Evolutionary conservation across 2,888 invertebrate genomes (phyloP), one percentile per base, ranked within the genome.

Genomic region (Yponomeuta evonymella): DNA sequence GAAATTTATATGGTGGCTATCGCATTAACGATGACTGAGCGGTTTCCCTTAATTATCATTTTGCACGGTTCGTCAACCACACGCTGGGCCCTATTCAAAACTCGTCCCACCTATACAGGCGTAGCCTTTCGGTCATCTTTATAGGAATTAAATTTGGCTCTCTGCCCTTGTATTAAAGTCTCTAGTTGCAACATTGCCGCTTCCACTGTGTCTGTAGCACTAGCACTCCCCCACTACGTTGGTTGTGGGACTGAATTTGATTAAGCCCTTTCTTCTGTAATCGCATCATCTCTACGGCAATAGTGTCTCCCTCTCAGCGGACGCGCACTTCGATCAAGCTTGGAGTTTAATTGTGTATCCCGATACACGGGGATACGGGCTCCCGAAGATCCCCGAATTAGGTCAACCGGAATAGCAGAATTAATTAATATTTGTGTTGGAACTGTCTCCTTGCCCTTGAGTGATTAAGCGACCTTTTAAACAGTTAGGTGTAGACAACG

Each of bases 31-130:
- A 89, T 90, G 91, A 90, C 89, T 86, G 90, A 88, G 89, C 89
- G 88, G 89, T 88, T 90, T 89, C 89, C 88, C 86, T 90, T 92
- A 90, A 92, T 92, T 92, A 92, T 91, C 88, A 90, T 91, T 92
- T 89, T 87, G 88, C 88, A 89, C 86, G 90, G 89, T 89, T 89
- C 90, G 91, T 88, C 90, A 88, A 84, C 75, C 86, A 82, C 85
- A 82, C 82, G 84, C 80, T 81, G 78, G 83, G 79, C 77, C 83
- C 82, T 71, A 71, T 72, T 70, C 73, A 79, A 36, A 48, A 48
- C 70, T 23, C 65, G 15, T 65, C 65, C 48, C 51, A 65, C 30
- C 36, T 29, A 33, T 65, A 29, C 65, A 65, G 30, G 29, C 30
- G 33, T 65, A 58, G 51, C 51, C 15, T 58, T 58, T 58, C 15